Base-by-base conservation (phyloP, 2,113 vertebrate genomes). In the Heterotis niloticus region DNA sequence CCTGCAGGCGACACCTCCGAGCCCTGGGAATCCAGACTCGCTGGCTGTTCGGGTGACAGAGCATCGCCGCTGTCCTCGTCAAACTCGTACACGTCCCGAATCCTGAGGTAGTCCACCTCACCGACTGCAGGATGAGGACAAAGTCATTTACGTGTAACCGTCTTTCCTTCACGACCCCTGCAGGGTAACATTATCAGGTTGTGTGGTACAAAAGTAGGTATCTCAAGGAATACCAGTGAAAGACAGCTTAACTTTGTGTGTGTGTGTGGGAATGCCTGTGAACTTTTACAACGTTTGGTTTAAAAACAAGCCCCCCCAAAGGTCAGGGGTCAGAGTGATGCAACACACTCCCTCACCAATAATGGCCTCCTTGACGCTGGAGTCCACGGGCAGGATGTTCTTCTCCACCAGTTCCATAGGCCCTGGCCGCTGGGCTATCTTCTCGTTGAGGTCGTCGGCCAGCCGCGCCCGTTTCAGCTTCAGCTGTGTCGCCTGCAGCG, bases 331-430 rank as follows among this genome's bases (percentile, higher is more conserved):
- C 17, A 5, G 28, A 23, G 64, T 44, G 9, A 26, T 20, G 26
- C 34, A 26, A 34, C 20, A 72, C 17, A n/a, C 4, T 77, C 34
- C 78, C 86, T 91, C 92, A 87, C 94, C 94, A 92, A 90, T 94
- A 84, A 94, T 92, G 4, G 93, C 93, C 86, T 94, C 93, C 86
- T 94, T 95, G 64, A 94, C 91, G 0, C 92, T 93, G 82, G 91
- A 93, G 77, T 94, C 92, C 10, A 94, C 93, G 51, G 94, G 93
- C 60, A 95, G 91, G 82, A 94, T 94, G 81, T 94, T 95, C 77
- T 95, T 95, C 86, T 94, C 92, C n/a, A 95, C 92, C 52, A 94
- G 87, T 82, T 95, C 94, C 93, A 94, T 92, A 0, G 94, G 94
- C 0, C 94, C 94, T 54, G 94, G 93, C 73, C 94, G 90, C 59